phyloP scores from a whole-genome alignment of 2,797 vertebrate genomes.

The Pseudotriccus pelzelni region DNA sequence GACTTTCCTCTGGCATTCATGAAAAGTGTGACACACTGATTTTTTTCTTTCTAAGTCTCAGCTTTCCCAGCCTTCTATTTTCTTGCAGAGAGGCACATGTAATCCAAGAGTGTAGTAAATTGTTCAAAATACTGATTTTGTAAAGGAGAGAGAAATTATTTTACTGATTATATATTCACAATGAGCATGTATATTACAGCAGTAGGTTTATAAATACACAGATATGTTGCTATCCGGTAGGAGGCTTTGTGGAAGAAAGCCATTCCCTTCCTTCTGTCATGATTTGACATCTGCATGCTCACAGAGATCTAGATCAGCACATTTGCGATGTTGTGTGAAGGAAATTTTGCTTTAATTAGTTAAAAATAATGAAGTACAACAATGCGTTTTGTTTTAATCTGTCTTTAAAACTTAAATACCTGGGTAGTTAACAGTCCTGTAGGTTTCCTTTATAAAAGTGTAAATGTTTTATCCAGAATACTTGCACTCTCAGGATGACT shows the following conservation, averaged over 20 bases:
- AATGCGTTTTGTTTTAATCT: background rate
- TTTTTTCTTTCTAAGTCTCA: background rate
- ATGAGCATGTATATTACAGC: background rate
- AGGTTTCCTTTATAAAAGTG: background rate
- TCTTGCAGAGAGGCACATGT: rapidly evolving
- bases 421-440: background rate
- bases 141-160: background rate
- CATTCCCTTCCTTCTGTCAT: background rate
- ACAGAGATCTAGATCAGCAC: background rate
- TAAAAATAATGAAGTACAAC: background rate
- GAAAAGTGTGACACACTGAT: background rate
- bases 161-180: background rate
- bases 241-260: background rate
- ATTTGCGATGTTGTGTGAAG: background rate
- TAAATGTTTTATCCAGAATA: background rate
- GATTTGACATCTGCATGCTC: background rate
- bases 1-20: background rate
- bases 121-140: background rate
- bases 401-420: background rate
- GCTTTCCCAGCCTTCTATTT: background rate
- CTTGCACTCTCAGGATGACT: background rate
- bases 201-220: background rate
- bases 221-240: background rate
- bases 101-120: background rate
- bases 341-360: background rate